phyloP scores from a whole-genome alignment of 2,797 vertebrate genomes.

The Scomberomorus guttatus region DNA sequence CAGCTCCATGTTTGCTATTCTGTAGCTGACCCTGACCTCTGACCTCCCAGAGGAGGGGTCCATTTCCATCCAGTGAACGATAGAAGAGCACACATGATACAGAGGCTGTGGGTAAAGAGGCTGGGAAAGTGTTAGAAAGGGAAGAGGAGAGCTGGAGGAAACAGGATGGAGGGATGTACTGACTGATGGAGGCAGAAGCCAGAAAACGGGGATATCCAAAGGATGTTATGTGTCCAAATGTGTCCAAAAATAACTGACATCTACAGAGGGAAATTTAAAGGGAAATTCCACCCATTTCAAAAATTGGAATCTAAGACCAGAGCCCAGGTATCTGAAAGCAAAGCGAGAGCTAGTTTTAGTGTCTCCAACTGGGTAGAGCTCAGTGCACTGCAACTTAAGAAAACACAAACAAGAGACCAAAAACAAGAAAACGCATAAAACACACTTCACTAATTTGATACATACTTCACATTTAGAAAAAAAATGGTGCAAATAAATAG shows the following conservation, averaged over 20 bases:
- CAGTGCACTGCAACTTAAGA: no score
- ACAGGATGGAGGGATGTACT: conserved; percentile 31
- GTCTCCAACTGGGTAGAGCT: neutral
- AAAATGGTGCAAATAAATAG: neutral
- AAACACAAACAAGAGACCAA: neutral
- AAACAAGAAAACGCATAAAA: neutral
- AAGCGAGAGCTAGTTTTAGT: no score
- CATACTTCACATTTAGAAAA: neutral
- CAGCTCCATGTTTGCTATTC: neutral
- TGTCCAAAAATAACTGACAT: conserved; percentile 12
- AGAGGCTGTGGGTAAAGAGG: neutral
- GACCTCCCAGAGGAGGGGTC: neutral
- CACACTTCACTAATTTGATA: neutral
- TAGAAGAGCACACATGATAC: neutral
- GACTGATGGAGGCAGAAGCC: conserved; percentile 4
- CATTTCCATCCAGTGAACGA: neutral
- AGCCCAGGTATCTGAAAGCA: neutral
- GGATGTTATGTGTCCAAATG: conserved; percentile 11
- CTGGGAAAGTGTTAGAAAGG: neutral
- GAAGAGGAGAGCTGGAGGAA: conserved; percentile 30
- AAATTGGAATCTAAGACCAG: neutral
- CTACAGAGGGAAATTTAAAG: conserved; percentile 14
- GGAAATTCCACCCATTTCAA: conserved; percentile 1
- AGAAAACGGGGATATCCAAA: conserved; percentile 20
- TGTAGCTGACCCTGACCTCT: neutral